Evolutionary conservation across 2,888 invertebrate species (phyloP), one percentile per base, ranked within the genome.

Genomic region (Chrysodeixis includens): DNA sequence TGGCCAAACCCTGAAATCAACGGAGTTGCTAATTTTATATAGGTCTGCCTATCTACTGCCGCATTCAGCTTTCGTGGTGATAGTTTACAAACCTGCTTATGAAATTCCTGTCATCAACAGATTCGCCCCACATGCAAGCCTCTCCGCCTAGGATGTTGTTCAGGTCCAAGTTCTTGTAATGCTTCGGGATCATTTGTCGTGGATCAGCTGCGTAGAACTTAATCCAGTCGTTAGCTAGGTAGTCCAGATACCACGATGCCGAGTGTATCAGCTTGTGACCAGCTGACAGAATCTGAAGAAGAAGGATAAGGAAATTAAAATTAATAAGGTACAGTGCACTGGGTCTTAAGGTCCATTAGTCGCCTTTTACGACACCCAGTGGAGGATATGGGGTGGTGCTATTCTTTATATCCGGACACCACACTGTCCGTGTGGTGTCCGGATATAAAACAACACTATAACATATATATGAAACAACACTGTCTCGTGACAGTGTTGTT

Each of bases 41-140:
- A 26, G 2, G 26, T 4, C 26, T 26, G 26, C 3, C n/a, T n/a
- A n/a, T n/a, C n/a, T 26, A 26, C 26, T 26, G 26, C 26, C 26
- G 6, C 3, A 26, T 26, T n/a, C n/a, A n/a, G n/a, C n/a, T n/a
- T n/a, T n/a, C n/a, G n/a, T n/a, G n/a, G n/a, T n/a, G n/a, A n/a
- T n/a, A n/a, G n/a, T n/a, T n/a, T n/a, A 26, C 71, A 69, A 53
- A 85, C 86, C 89, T 89, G 62, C 90, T 90, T 4, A 96, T 81
- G 6, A 96, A 85, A 81, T 96, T 96, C 52, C 90, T 87, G 71
- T 95, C 92, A 86, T 98, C 98, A 0, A 97, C 97, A 79, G 95
- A 96, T 90, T 99, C 98, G 8, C 96, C 96, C 98, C 98, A 99
- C 96, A 99, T 97, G 83, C 98, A 98, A 1, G 98, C 97, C 88